Evolutionary conservation across 2,113 vertebrate genomes (phyloP).

Genomic region (Tragelaphus strepsiceros): DNA sequence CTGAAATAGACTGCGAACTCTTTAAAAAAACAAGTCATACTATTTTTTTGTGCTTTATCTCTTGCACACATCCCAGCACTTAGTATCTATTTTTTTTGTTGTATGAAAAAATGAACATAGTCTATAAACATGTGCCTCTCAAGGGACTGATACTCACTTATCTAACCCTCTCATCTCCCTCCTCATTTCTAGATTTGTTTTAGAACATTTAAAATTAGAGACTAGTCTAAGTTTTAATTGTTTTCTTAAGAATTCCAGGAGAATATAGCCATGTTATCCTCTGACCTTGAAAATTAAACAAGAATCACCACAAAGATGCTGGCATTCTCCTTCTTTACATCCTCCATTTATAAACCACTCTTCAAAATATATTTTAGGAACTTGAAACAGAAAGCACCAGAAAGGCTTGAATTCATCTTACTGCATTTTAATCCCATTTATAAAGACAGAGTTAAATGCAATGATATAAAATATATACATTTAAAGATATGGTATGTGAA

Average conservation of each 20-base stretch:
- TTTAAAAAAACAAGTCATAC: neutral
- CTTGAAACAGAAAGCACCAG: neutral
- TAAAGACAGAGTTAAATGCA: neutral
- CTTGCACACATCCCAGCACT: neutral
- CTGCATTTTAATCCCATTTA: neutral
- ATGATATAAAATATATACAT: neutral
- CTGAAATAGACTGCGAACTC: neutral
- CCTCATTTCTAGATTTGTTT: neutral
- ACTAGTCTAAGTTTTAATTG: neutral
- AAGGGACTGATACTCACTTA: neutral
- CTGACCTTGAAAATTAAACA: neutral
- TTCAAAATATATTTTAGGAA: neutral
- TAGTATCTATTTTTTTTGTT: neutral
- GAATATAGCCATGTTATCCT: neutral
- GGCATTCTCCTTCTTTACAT: neutral
- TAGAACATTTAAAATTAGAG: neutral
- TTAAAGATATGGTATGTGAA: neutral
- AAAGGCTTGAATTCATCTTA: neutral
- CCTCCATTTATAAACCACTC: neutral
- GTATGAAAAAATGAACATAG: neutral
- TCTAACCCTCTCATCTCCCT: neutral
- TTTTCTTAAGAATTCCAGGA: neutral
- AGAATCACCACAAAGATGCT: neutral
- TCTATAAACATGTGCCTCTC: neutral
- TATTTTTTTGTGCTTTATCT: neutral